A percentile compares a stretch with the other conserved stretches of the same genome.
Conservation (phyloP, 2,797 vertebrate species). For the Hydrolagus colliei region DNA sequence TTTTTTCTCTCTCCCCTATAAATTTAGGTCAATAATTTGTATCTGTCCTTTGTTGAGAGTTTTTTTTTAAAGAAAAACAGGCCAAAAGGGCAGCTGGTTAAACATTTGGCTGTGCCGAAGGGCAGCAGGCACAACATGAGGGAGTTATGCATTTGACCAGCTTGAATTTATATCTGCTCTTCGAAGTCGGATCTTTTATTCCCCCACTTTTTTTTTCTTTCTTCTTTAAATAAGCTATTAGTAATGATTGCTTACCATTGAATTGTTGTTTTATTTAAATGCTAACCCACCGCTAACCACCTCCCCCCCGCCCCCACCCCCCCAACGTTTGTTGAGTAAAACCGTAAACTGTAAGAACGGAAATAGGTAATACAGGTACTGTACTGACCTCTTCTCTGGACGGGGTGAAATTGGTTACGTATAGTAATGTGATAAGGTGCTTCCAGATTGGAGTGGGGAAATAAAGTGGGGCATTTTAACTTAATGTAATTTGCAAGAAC, state of each 20-base stretch:
- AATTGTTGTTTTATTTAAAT: background rate
- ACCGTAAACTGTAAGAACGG: background rate
- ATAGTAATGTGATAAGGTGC: background rate
- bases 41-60: conserved; percentile 91
- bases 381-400: background rate
- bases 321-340: background rate
- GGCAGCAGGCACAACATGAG: conserved; percentile 83
- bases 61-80: conserved; percentile 96
- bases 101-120: conserved; percentile 98
- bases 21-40: conserved; percentile 99
- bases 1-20: conserved; percentile 54
- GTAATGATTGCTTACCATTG: background rate
- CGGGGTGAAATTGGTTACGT: background rate
- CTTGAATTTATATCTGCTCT: conserved; percentile 84
- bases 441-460: background rate
- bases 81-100: conserved; percentile 99
- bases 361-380: background rate
- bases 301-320: too few relatives aligned
- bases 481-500: background rate
- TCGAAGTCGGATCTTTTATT: conserved; percentile 67
- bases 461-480: background rate
- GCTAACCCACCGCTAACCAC: background rate
- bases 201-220: background rate
- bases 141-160: conserved; percentile 72
- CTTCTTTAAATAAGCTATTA: too few relatives aligned